Conservation (phyloP, 35 echinoderm and acorn worm genomes). For the Stichopus chloronotus region DNA sequence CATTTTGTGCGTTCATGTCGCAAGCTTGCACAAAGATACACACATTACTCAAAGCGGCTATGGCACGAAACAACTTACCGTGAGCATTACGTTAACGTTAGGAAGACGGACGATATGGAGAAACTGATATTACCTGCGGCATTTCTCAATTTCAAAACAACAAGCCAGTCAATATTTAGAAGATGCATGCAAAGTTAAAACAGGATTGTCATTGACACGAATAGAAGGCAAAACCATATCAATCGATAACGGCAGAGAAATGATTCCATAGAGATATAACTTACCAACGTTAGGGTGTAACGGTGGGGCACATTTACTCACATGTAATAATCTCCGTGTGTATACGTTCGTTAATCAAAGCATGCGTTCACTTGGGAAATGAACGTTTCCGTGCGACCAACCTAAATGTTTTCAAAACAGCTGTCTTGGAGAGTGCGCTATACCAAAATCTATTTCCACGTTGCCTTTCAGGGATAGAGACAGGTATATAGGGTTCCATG, state of each 20-base stretch:
- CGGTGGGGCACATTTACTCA: conserved; percentile 2
- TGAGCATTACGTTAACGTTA: background rate
- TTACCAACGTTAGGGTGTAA: background rate
- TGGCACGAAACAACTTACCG: background rate
- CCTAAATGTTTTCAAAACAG: background rate
- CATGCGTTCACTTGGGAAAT: background rate
- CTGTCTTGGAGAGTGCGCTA: background rate
- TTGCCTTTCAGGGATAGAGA: too few species aligned
- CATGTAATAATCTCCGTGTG: background rate
- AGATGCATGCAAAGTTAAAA: background rate
- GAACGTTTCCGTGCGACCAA: background rate
- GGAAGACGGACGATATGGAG: background rate
- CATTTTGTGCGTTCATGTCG: too few species aligned
- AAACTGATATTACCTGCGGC: background rate
- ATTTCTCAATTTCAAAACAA: background rate
- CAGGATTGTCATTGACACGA: background rate
- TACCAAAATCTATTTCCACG: background rate
- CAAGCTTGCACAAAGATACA: background rate
- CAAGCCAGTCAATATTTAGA: background rate
- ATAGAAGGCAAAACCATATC: background rate
- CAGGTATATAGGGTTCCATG: too few species aligned
- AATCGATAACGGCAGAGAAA: background rate
- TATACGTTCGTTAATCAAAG: background rate
- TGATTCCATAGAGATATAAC: background rate
- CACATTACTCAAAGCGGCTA: background rate